Base-by-base conservation (phyloP, 2,797 vertebrate genomes). In the Helostoma temminkii region DNA sequence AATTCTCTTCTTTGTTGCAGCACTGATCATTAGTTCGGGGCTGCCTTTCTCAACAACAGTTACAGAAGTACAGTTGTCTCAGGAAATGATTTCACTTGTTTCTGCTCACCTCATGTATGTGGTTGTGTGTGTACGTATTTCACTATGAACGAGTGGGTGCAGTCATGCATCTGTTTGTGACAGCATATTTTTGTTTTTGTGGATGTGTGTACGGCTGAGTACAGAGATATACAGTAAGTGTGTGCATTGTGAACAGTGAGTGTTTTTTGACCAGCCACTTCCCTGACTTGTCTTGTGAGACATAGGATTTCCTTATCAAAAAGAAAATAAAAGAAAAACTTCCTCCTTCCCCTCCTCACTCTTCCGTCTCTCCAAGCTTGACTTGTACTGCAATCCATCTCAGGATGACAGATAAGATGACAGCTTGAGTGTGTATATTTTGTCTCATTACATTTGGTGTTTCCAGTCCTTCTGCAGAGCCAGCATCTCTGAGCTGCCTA, bases 231-330 rank as follows among this genome's bases (percentile, higher is more conserved):
- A 52, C 19, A 21, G 26, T 46, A 39, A 19, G 16, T 63, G 19
- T 50, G 49, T 18, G 12, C n/a, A n/a, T n/a, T n/a, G 37, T 18
- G 58, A 77, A 67, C 58, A 76, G 75, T 83, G 73, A 79, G 39
- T 58, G 43, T 75, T 70, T 76, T n/a, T 61, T 81, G 70, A 75
- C 83, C 69, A 68, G 53, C 39, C 1, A 45, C 71, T 70, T 80
- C 50, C 39, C 59, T 83, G 76, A 72, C 66, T 71, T 30, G 10
- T 55, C 76, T 91, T 66, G 77, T 39, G 71, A 52, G 84, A 80
- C 83, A 91, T 88, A 88, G 74, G 74, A 78, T 75, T 88, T 78
- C 71, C 75, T 85, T 52, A 67, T 59, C 80, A 71, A 71, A 78
- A 49, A 16, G 5, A 6, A 39, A 39, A 39, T 14, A 21, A 26